Evolutionary conservation across 2,113 vertebrate genomes (phyloP).

Genomic region (Sceloporus undulatus): DNA sequence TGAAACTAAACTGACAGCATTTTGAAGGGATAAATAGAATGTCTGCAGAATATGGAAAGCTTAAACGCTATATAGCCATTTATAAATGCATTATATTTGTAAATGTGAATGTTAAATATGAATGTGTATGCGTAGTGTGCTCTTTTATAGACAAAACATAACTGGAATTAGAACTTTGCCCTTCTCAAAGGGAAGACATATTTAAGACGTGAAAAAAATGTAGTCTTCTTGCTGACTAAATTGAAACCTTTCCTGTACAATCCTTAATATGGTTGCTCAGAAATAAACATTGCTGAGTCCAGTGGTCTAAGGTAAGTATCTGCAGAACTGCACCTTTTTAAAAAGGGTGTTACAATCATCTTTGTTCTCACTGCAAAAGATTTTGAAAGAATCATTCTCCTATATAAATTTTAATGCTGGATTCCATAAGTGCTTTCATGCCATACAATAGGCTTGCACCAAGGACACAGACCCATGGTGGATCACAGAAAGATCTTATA

Average conservation of each 20-base stretch:
- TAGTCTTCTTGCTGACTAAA: not conserved
- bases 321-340: not conserved
- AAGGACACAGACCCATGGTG: not conserved
- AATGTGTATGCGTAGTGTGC: not conserved
- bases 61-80: not conserved
- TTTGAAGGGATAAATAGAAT: not conserved
- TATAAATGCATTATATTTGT: not conserved
- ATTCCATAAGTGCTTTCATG: not conserved
- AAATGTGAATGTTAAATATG: not conserved
- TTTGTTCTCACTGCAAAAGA: not conserved
- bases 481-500: too few species aligned
- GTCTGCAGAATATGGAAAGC: not conserved
- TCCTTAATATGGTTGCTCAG: not conserved
- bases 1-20: conserved; percentile 1
- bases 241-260: not conserved
- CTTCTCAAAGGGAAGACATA: not conserved
- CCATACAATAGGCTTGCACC: not conserved
- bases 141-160: not conserved
- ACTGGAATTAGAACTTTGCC: not conserved
- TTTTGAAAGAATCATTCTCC: not conserved
- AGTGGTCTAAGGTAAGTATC: not conserved
- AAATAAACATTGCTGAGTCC: not conserved
- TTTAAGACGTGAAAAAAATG: not conserved
- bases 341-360: not conserved
- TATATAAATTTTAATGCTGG: not conserved